phyloP scores from a whole-genome alignment of 1,140 invertebrate genomes.

The Cyrtorhinus lividipennis region DNA sequence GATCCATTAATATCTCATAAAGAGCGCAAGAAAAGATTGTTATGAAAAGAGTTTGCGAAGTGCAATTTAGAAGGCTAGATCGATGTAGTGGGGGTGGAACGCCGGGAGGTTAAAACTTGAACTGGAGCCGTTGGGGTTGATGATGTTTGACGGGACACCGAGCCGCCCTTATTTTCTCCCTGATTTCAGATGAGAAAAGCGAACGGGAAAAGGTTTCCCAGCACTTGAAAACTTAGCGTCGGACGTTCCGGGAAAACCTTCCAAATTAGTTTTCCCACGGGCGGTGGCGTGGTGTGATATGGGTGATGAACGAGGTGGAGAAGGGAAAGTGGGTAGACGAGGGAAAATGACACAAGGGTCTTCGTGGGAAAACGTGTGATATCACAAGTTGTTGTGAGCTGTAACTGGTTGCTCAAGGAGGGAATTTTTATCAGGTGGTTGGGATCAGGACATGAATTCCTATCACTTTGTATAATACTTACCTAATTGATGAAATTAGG shows the following conservation, averaged over 20 bases:
- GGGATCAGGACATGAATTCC: no score
- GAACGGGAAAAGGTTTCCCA: no score
- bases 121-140: background rate
- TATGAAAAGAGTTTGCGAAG: conserved; percentile 15
- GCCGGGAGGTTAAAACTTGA: background rate
- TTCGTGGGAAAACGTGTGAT: no score
- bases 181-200: background rate
- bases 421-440: no score
- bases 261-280: background rate
- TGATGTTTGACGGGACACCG: conserved; percentile 11
- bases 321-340: no score
- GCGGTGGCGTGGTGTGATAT: background rate
- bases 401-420: no score
- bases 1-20: conserved; percentile 12
- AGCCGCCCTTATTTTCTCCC: conserved; percentile 5
- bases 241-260: background rate
- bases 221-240: background rate
- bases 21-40: background rate
- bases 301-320: no score
- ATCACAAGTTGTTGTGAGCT: no score
- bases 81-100: background rate
- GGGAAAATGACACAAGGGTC: no score
- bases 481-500: no score
- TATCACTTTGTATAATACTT: no score
- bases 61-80: conserved; percentile 11